Conservation (phyloP, 2,888 invertebrate species). For the Pachliopta kotzebuea region DNA sequence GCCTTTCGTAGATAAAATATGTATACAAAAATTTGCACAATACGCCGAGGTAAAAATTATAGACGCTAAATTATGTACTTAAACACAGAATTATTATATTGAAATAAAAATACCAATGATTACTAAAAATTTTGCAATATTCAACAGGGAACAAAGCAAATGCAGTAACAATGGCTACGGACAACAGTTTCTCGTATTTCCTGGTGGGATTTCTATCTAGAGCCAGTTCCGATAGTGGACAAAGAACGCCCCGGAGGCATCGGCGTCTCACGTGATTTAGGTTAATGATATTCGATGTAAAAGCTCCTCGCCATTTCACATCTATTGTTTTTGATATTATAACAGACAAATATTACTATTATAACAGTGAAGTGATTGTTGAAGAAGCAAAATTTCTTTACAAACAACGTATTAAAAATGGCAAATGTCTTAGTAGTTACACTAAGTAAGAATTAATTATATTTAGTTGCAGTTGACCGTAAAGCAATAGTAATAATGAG, state of each 20-base stretch:
- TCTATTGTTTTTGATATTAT: slow-evolving; percentile 1
- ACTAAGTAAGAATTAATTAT: too few relatives aligned
- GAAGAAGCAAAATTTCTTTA: too few relatives aligned
- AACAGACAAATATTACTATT: background rate
- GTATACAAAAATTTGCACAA: too few relatives aligned
- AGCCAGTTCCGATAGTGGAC: slow-evolving; percentile 26
- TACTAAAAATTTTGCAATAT: background rate
- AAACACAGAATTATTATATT: background rate
- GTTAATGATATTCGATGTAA: slow-evolving; percentile 13
- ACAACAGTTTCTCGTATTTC: slow-evolving; percentile 25
- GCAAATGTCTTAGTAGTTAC: too few relatives aligned
- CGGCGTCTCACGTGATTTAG: slow-evolving; percentile 13
- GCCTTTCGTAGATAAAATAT: background rate
- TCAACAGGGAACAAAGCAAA: slow-evolving; percentile 7
- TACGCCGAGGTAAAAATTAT: background rate
- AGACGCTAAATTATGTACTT: background rate
- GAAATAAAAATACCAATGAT: background rate
- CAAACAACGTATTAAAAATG: too few relatives aligned
- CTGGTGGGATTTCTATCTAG: slow-evolving; percentile 21
- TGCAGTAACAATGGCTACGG: slow-evolving; percentile 15
- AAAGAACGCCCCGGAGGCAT: slow-evolving; percentile 1
- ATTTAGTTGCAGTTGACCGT: too few relatives aligned
- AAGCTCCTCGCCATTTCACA: background rate
- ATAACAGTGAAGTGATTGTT: background rate
- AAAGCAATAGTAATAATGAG: too few relatives aligned